phyloP scores from a whole-genome alignment of 1,140 invertebrate species.

The Drosophila sp. region DNA sequence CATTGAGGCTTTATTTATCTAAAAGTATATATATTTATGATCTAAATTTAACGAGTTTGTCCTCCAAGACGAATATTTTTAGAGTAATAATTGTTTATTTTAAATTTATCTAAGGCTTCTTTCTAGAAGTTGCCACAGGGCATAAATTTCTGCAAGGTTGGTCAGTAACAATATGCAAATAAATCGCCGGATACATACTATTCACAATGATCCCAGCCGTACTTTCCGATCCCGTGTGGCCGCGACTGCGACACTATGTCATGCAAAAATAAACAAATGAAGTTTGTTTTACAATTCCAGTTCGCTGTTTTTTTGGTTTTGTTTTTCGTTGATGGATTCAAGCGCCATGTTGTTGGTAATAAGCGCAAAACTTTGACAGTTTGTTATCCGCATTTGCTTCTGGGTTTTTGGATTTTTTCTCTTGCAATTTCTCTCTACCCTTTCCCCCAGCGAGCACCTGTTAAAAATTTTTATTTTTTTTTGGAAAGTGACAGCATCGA shows the following conservation, averaged over 20 bases:
- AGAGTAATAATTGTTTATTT: too few relatives aligned
- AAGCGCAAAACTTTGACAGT: constrained; percentile 79
- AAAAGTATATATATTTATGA: too few relatives aligned
- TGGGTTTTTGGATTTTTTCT: constrained; percentile 56
- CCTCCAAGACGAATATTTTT: too few relatives aligned
- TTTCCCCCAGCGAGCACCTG: constrained; percentile 63
- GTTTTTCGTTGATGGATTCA: constrained; percentile 17
- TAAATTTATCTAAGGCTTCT: background rate
- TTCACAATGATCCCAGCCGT: constrained; percentile 14
- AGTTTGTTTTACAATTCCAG: constrained; percentile 34
- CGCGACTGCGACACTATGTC: constrained; percentile 44
- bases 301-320: constrained; percentile 32
- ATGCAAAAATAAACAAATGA: constrained; percentile 52
- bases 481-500: constrained; percentile 50
- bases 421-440: constrained; percentile 10
- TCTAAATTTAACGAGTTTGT: too few relatives aligned
- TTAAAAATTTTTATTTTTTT: constrained; percentile 45
- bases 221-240: background rate
- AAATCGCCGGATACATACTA: constrained; percentile 21
- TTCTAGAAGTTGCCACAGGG: background rate
- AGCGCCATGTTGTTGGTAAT: constrained; percentile 58
- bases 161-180: constrained; percentile 5
- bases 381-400: constrained; percentile 76
- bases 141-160: constrained; percentile 38
- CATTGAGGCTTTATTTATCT: too few relatives aligned